These are phyloP conservation scores for Notamacropus eugenii DNA, from an alignment of 2,797 vertebrate genomes.

Conservation along the genomic window DNA sequence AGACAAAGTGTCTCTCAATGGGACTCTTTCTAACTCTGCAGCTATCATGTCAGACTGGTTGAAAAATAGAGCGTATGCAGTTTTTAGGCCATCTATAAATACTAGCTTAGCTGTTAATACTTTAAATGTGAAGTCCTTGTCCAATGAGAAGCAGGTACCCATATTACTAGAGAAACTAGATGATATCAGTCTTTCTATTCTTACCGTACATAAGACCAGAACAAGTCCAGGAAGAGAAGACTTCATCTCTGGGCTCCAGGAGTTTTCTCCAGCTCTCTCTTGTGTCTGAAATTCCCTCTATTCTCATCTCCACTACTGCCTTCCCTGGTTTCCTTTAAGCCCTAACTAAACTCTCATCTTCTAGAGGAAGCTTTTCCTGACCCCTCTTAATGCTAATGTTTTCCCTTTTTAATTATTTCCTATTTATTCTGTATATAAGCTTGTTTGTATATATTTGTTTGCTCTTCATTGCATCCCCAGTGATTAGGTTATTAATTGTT, in stretches of 20 bases:
- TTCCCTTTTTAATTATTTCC: background rate
- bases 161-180: background rate
- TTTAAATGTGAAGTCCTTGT: background rate
- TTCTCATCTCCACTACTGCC: background rate
- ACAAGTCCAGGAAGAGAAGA: background rate
- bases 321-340: background rate
- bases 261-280: background rate
- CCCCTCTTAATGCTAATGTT: background rate
- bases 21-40: background rate
- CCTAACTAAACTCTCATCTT: background rate
- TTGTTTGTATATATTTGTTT: background rate
- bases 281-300: background rate
- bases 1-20: background rate
- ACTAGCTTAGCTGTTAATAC: background rate
- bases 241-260: background rate
- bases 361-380: background rate
- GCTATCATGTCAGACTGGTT: background rate
- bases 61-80: background rate
- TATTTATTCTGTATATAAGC: background rate
- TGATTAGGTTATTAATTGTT: background rate
- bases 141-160: background rate
- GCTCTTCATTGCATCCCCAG: background rate
- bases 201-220: background rate
- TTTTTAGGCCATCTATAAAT: background rate
- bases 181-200: background rate